A percentile compares a stretch with the other conserved stretches of the same genome.
These are phyloP conservation scores for Lysandra coridon DNA, from an alignment of 2,888 invertebrate species.

Conservation along the genomic window DNA sequence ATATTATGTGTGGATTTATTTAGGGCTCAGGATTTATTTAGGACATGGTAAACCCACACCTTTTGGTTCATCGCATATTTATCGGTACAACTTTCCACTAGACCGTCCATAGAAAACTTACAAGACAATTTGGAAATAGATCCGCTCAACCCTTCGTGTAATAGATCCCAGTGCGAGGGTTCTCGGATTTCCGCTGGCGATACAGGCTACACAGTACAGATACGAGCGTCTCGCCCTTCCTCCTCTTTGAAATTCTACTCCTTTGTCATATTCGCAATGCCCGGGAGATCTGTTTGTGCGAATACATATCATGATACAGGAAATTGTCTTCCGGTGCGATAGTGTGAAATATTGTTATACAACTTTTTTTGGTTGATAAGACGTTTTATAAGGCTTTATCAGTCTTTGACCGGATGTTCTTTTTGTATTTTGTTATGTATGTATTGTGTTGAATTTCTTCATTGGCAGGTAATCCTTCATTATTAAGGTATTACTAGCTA, in stretches of 20 bases:
- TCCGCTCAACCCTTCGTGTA: slow-evolving; percentile 36
- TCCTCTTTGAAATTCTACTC: slow-evolving; percentile 31
- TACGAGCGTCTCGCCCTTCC: slow-evolving; percentile 20
- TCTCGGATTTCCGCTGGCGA: slow-evolving; percentile 57
- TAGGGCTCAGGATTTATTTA: background rate
- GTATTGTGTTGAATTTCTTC: background rate
- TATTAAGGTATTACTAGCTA: too few relatives aligned
- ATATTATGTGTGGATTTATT: background rate
- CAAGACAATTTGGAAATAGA: slow-evolving; percentile 20
- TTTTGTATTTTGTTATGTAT: background rate
- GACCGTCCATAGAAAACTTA: slow-evolving; percentile 14
- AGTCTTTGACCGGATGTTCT: background rate
- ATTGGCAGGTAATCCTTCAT: background rate
- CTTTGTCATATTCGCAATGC: slow-evolving; percentile 27
- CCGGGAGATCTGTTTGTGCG: slow-evolving; percentile 1
- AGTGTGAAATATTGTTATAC: slow-evolving; percentile 18
- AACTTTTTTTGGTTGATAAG: slow-evolving; percentile 12
- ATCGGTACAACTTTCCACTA: background rate
- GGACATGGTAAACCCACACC: background rate
- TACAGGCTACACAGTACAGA: background rate
- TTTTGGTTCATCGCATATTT: background rate
- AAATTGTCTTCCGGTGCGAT: slow-evolving; percentile 3
- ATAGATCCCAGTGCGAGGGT: slow-evolving; percentile 55
- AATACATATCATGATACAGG: background rate
- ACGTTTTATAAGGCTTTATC: background rate